Evolutionary conservation across 2,888 invertebrate species (phyloP).

Genomic region (Hoplodrina ambigua): DNA sequence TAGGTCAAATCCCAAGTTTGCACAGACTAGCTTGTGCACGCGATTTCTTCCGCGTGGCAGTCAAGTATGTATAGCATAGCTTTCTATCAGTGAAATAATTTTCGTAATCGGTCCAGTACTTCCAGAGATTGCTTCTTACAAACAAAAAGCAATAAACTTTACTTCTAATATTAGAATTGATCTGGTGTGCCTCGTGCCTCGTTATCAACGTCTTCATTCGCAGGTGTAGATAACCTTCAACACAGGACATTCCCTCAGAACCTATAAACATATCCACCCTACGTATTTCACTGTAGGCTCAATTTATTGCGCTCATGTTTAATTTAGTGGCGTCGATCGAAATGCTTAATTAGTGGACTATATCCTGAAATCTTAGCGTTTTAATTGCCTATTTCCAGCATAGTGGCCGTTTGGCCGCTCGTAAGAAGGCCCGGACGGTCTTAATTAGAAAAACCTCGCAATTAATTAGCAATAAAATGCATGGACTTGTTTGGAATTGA

Average conservation of each 20-base stretch:
- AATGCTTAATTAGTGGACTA: slow-evolving; percentile 52
- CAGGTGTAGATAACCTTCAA: neutral
- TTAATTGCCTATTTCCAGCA: slow-evolving; percentile 53
- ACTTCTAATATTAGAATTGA: no score
- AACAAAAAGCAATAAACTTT: no score
- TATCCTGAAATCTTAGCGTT: slow-evolving; percentile 57
- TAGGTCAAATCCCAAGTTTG: no score
- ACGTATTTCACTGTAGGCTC: slow-evolving; percentile 25
- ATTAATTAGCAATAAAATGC: slow-evolving; percentile 59
- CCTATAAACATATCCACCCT: neutral
- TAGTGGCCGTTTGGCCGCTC: slow-evolving; percentile 49
- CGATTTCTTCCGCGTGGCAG: no score
- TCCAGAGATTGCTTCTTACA: no score
- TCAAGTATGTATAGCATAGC: no score
- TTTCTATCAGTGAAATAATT: no score
- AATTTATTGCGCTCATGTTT: slow-evolving; percentile 52
- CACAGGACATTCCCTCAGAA: neutral
- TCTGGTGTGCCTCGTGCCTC: no score
- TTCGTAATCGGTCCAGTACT: no score
- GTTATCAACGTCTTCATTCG: no score
- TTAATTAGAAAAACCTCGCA: slow-evolving; percentile 60
- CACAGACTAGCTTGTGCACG: no score
- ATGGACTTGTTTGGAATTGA: slow-evolving; percentile 36
- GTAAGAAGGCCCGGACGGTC: slow-evolving; percentile 46
- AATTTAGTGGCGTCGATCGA: slow-evolving; percentile 48